Percentiles rank a stretch among this genome's conserved stretches.
Evolutionary conservation across 2,113 vertebrate genomes (phyloP).

Genomic region (Strix uralensis): DNA sequence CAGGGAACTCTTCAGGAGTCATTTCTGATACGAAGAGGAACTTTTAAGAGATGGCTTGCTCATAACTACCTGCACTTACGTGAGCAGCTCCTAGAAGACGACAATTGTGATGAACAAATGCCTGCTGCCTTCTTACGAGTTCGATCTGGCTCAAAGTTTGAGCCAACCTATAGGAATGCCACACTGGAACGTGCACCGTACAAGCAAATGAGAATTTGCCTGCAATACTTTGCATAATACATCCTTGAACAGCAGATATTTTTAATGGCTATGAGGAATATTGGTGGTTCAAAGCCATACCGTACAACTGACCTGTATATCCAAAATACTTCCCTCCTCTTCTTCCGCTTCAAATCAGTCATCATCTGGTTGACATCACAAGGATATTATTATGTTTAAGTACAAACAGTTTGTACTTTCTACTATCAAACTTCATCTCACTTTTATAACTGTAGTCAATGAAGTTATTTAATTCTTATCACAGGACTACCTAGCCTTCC

Average conservation of each 20-base stretch:
- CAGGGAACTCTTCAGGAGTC: neutral
- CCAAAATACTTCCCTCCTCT: neutral
- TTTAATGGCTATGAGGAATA: neutral
- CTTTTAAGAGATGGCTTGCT: neutral
- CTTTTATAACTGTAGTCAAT: neutral
- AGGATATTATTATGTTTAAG: neutral
- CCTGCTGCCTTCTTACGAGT: neutral
- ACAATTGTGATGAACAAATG: neutral
- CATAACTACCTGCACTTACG: neutral
- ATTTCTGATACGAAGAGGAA: neutral
- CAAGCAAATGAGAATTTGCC: neutral
- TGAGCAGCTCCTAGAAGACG: neutral
- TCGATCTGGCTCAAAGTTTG: neutral
- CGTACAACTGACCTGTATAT: neutral
- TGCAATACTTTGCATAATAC: neutral
- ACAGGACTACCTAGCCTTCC: neutral
- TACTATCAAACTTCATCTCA: neutral
- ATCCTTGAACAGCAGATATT: neutral
- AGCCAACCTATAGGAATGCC: neutral
- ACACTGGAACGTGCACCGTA: neutral
- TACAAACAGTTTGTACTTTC: neutral
- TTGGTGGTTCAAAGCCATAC: neutral
- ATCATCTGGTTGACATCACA: neutral
- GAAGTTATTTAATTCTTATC: neutral
- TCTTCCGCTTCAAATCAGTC: neutral